These are phyloP conservation scores for Teleiodes luculella DNA, from an alignment of 2,888 invertebrate species.

Conservation along the genomic window DNA sequence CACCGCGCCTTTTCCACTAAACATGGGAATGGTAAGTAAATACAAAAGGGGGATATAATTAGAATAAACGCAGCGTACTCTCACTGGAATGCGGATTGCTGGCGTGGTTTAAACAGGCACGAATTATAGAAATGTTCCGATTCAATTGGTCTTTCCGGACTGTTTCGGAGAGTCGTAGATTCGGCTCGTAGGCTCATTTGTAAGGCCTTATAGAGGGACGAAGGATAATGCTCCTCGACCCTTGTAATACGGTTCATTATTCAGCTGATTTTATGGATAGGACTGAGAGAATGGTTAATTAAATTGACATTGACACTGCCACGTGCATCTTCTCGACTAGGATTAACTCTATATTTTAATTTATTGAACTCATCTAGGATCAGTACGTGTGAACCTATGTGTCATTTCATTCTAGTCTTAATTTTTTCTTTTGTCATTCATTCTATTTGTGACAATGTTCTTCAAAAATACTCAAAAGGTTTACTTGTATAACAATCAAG, in stretches of 20 bases:
- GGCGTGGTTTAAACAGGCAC: conserved; percentile 1
- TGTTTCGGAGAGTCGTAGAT: not conserved
- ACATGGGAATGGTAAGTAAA: conserved; percentile 69
- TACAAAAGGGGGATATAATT: conserved; percentile 75
- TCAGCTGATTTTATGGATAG: no score
- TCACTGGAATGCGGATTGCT: conserved; percentile 27
- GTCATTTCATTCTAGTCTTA: no score
- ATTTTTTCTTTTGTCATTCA: no score
- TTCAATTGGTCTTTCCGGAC: not conserved
- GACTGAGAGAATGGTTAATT: no score
- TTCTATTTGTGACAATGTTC: no score
- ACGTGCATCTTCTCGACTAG: no score
- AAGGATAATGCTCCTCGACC: not conserved
- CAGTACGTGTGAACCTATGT: no score
- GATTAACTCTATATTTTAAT: no score
- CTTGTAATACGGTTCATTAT: not conserved
- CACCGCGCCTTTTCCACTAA: conserved; percentile 74
- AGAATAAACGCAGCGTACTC: conserved; percentile 65
- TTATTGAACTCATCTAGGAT: no score
- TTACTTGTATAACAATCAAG: no score
- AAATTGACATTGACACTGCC: no score
- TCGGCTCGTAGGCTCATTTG: not conserved
- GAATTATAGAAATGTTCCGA: conserved; percentile 23
- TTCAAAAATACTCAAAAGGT: no score
- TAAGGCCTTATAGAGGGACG: not conserved